phyloP scores from a whole-genome alignment of 1,140 invertebrate genomes.

The Conus ventricosus region DNA sequence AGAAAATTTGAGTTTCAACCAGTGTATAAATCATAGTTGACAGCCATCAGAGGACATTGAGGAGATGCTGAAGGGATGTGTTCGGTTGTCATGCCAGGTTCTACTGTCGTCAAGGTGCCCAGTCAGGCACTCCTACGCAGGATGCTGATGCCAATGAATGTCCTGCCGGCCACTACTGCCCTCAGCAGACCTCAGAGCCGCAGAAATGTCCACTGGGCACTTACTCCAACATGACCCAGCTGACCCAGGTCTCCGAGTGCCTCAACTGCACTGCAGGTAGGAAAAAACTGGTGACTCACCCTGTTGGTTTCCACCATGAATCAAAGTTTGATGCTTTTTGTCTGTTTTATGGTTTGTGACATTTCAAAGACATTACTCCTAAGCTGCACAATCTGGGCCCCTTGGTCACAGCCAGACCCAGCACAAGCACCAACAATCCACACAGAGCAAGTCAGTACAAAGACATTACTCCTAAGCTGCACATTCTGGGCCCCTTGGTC shows the following conservation, averaged over 20 bases:
- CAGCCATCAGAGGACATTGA: no score
- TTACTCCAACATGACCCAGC: constrained; percentile 58
- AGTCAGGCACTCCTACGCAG: constrained; percentile 64
- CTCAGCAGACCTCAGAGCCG: constrained; percentile 59
- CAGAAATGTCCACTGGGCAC: constrained; percentile 68
- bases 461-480: no score
- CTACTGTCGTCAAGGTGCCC: constrained; percentile 66
- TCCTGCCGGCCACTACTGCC: constrained; percentile 68
- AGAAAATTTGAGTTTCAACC: no score
- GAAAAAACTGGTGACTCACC: no score
- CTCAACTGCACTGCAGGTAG: constrained; percentile 65
- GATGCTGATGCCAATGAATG: constrained; percentile 66
- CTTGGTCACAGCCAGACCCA: no score
- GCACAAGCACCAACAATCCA: no score
- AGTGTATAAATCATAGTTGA: no score
- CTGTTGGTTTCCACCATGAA: no score
- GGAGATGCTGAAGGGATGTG: background rate
- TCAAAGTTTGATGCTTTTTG: background rate
- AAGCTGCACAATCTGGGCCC: no score
- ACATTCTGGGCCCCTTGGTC: no score
- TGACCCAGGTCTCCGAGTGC: constrained; percentile 56
- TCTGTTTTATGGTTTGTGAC: background rate
- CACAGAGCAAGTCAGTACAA: no score
- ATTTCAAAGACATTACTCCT: no score
- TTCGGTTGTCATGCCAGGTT: constrained; percentile 51